Base-by-base conservation (phyloP, 2,888 invertebrate genomes). In the Ectemnius continuus region DNA sequence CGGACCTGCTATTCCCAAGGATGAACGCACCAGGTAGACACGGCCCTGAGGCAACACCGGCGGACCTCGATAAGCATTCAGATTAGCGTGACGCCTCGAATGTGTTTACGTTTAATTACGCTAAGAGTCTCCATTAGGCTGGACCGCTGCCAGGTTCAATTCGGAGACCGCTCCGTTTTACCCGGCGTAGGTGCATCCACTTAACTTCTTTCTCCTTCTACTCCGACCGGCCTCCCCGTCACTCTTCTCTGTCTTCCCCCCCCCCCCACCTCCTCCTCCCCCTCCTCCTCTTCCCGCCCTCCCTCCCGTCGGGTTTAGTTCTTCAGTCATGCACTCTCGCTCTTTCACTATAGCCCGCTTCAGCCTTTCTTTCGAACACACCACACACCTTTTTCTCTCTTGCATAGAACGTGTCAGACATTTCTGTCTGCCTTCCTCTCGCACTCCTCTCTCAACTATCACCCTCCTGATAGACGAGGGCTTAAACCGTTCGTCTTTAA, bases 21-120 rank as follows among this genome's bases (percentile, higher is more conserved):
- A 84, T 83, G 84, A 86, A 81, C 82, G 79, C 75, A 71, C 77
- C 83, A 84, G 87, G 83, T 86, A 87, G 84, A 81, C 86, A 84
- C 73, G 79, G 84, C 79, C 83, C 86, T 86, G 88, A 86, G 85
- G 87, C 87, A 88, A 88, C 87, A 87, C 87, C 85, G 86, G 84
- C 84, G 84, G 84, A 87, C 87, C 88, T 88, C 88, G 89, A 90
- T 90, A 89, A 89, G 90, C 89, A 89, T 89, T 89, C 84, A 86
- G 90, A 90, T 89, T 89, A 90, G 88, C 87, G 86, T 87, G 89
- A 90, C 90, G 88, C 88, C 89, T 89, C 88, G 87, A 88, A 90
- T 88, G 90, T 90, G 89, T 90, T 90, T 90, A 90, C 90, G 89
- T 90, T 90, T 90, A 90, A 90, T 90, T 90, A 90, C 89, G 86